Base-by-base conservation (phyloP, 2,888 invertebrate species). In the Pinctada fucata region DNA sequence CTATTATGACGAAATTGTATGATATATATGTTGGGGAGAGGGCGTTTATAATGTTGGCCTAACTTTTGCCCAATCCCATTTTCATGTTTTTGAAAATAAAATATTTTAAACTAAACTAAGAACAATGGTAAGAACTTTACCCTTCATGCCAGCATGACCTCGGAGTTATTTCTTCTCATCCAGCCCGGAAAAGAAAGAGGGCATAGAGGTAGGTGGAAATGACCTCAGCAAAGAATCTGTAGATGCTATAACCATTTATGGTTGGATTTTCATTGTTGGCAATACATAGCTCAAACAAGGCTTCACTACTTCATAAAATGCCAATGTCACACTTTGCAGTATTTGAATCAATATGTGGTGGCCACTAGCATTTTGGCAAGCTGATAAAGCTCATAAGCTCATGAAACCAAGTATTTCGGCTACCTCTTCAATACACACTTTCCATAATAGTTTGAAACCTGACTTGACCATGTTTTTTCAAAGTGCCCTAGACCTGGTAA, bases 341-440 rank as follows among this genome's bases (percentile, higher is more conserved):
- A 78, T 71, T 51, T 79, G 74, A 78, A 75, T 76, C 2, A 74
- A 70, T 51, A 76, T 79, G 63, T 79, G 79, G 51, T 79, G 79
- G 45, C 76, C 66, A 47, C 4, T 52, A 1, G 58, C 67, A 13
- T 47, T 72, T 71, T 58, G 47, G 31, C 68, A 75, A 3, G 58
- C 48, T n/a, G 72, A 31, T n/a, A 69, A 64, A 4, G 74, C 79
- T 63, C 67, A 66, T 69, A 51, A n/a, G 6, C 66, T 67, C 3
- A 63, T 13, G n/a, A 76, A 81, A n/a, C 81, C 81, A 3, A 76
- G 8, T n/a, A 76, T 10, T n/a, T 81, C 79, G 2, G 74, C 76
- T 2, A 74, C 13, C 50, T 79, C 74, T 31, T 73, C 51, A 10
- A 81, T 16, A 13, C 8, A 51, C 16, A 75, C 66, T 16, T 76